These are phyloP conservation scores for Drosophila obscura DNA, from an alignment of 1,140 invertebrate genomes.

Conservation along the genomic window DNA sequence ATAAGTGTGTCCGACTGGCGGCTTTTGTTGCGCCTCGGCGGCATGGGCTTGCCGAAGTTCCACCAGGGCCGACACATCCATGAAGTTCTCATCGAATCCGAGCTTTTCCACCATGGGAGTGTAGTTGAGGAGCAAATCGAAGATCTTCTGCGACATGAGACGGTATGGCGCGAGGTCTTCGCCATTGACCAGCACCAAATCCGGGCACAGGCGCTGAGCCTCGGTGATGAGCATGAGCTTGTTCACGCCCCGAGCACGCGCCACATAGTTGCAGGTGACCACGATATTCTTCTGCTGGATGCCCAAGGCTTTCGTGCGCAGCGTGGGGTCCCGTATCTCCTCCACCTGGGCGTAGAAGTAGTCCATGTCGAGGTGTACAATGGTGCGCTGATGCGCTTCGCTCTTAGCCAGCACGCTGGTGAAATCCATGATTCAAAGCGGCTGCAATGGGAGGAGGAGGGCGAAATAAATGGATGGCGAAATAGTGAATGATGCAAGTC, in stretches of 20 bases:
- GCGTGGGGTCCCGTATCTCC: constrained; percentile 88
- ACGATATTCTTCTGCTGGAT: constrained; percentile 92
- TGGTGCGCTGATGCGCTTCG: constrained; percentile 83
- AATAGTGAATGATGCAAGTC: constrained; percentile 20
- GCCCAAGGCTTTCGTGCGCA: constrained; percentile 88
- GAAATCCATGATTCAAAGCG: constrained; percentile 68
- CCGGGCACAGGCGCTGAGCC: constrained; percentile 88
- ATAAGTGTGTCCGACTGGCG: constrained; percentile 86
- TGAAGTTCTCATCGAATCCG: constrained; percentile 92
- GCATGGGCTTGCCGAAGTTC: constrained; percentile 83
- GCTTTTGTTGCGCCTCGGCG: constrained; percentile 67
- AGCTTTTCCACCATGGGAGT: constrained; percentile 89
- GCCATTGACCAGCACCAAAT: constrained; percentile 88
- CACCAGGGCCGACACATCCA: constrained; percentile 90
- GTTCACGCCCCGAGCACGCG: constrained; percentile 88
- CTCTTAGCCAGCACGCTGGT: constrained; percentile 69
- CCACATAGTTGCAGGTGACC: constrained; percentile 92
- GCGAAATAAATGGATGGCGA: constrained; percentile 19
- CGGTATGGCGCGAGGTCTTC: constrained; percentile 91
- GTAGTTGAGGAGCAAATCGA: constrained; percentile 87
- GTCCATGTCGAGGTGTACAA: constrained; percentile 91
- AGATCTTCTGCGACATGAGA: constrained; percentile 88
- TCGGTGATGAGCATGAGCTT: constrained; percentile 90
- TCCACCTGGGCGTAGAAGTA: constrained; percentile 94
- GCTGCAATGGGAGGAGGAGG: constrained; percentile 41